Evolutionary conservation across 2,797 vertebrate genomes (phyloP), one percentile per base, ranked within the genome.

Genomic region (Graptemys geographica): DNA sequence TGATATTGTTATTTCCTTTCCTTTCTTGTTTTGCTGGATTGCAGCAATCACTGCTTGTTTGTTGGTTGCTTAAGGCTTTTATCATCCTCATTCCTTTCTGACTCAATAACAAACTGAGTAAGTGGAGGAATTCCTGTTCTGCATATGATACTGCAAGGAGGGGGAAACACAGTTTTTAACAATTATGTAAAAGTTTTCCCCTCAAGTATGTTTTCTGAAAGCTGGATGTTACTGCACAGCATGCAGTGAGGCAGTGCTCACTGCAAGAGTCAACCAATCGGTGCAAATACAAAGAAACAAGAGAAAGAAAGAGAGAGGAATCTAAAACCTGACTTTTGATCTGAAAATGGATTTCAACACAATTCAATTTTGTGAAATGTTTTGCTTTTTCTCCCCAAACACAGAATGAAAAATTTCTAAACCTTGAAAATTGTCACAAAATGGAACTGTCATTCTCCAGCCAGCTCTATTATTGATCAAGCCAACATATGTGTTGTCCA

Each of bases 341-440:
- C 55, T 88, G 72, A 92, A 96, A 94, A 94, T 57, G 90, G 92
- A 89, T 57, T 96, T 93, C 93, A 74, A 85, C 92, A 88, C 85
- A 88, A 94, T 93, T 27, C 69, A 25, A 88, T 86, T 95, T 96
- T 87, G 2, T 79, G 96, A 92, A 13, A 86, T 52, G 90, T 94
- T 83, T 37, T 84, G 90, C 85, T 81, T 96, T 92, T 86, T 44
- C 79, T 59, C 19, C 33, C 11, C 82, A 79, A 93, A 33, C 59
- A 65, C 47, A 56, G 55, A 93, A 92, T 47, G 94, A 94, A 96
- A 96, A 87, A 90, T 62, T 8, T n/a, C 65, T 81, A 96, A 94
- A 80, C 80, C 92, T 91, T 86, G 90, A 93, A 96, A 52, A 55
- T 37, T 28, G 90, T 72, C 51, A 83, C 41, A 92, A 96, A 94